phyloP scores from a whole-genome alignment of 2,113 vertebrate genomes.

The Tachysurus fulvidraco region DNA sequence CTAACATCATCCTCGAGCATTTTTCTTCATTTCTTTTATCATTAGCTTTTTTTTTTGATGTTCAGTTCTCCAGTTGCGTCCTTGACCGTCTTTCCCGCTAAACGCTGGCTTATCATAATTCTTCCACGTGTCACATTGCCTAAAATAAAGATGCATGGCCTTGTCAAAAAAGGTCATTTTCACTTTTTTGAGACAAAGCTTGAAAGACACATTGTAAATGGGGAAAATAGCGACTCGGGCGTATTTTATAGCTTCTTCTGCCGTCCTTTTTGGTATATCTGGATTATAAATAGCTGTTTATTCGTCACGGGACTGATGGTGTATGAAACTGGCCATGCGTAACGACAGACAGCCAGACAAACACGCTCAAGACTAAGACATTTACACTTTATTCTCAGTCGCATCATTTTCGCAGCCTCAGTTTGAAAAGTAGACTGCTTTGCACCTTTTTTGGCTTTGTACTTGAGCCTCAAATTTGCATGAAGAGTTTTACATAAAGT shows the following conservation, averaged over 20 bases:
- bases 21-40: constrained; percentile 10
- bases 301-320: background rate
- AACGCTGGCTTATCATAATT: background rate
- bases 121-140: constrained; percentile 3
- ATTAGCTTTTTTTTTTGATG: background rate
- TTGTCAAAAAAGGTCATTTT: constrained; percentile 60
- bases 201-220: constrained; percentile 33
- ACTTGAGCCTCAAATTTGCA: background rate
- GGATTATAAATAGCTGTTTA: constrained; percentile 45
- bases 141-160: constrained; percentile 60
- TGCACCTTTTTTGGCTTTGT: background rate
- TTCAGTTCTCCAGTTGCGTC: background rate
- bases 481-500: background rate
- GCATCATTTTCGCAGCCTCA: background rate
- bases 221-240: constrained; percentile 43
- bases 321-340: background rate
- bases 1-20: background rate
- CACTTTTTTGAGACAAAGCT: background rate
- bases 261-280: background rate
- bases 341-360: background rate
- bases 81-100: background rate
- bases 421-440: background rate
- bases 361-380: background rate
- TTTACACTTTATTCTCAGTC: background rate
- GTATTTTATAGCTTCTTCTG: constrained; percentile 42